A percentile compares a stretch with the other conserved stretches of the same genome.
These are phyloP conservation scores for Paradisaea rubra DNA, from an alignment of 2,113 vertebrate species.

Conservation along the genomic window DNA sequence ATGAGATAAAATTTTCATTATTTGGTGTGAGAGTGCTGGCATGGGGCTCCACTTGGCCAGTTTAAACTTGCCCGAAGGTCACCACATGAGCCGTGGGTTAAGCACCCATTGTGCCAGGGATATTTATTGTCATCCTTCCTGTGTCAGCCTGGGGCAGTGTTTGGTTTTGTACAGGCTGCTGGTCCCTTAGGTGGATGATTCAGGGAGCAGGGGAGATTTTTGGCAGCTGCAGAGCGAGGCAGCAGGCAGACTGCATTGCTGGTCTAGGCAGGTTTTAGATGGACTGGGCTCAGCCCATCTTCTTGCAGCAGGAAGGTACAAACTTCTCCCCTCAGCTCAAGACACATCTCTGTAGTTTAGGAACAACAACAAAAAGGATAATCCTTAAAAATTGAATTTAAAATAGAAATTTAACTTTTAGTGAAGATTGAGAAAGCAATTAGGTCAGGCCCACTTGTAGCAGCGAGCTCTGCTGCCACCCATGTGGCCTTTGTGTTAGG, in stretches of 20 bases:
- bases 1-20: not conserved
- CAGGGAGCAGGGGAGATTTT: not conserved
- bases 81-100: not conserved
- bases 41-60: not conserved
- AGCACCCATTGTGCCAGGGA: not conserved
- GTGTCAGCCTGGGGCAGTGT: not conserved
- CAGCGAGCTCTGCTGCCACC: not conserved
- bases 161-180: not conserved
- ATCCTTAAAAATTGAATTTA: not conserved
- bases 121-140: not conserved
- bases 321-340: not conserved
- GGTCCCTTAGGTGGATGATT: not conserved
- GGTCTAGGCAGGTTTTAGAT: not conserved
- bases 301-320: not conserved
- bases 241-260: not conserved
- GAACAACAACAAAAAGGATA: not conserved
- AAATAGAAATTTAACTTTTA: not conserved
- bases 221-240: not conserved
- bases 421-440: not conserved
- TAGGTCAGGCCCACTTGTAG: not conserved
- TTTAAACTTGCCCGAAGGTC: not conserved
- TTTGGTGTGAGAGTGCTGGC: rapidly evolving
- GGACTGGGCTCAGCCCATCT: not conserved
- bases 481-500: not conserved
- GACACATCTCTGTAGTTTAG: not conserved